Conservation (phyloP, 2,888 invertebrate genomes). For the Platycnemis pennipes region DNA sequence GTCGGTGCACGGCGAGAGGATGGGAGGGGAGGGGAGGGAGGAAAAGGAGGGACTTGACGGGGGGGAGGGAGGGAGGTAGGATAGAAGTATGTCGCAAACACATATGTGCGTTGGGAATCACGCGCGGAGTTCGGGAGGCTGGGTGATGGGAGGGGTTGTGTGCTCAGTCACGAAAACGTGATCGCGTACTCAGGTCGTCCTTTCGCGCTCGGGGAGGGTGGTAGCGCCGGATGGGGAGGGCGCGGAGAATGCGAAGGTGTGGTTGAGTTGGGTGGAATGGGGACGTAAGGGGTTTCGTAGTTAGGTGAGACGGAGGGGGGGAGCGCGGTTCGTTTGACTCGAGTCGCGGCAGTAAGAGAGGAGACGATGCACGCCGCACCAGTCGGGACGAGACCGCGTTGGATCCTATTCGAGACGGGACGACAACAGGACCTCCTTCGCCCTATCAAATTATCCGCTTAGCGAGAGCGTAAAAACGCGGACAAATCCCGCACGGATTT, state of each 20-base stretch:
- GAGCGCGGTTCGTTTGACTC: not conserved
- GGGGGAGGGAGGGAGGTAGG: not conserved
- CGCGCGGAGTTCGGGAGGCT: too few species aligned
- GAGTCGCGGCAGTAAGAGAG: not conserved
- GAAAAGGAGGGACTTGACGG: not conserved
- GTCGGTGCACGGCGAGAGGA: conserved; percentile 47
- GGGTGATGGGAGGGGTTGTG: too few species aligned
- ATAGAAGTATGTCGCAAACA: not conserved
- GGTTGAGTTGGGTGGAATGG: not conserved
- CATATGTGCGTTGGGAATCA: not conserved
- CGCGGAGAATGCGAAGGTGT: not conserved
- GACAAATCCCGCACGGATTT: too few species aligned
- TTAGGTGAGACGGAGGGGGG: too few species aligned
- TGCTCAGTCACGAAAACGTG: not conserved
- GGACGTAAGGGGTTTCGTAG: not conserved
- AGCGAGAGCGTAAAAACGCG: too few species aligned
- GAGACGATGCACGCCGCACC: not conserved
- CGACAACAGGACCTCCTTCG: too few species aligned
- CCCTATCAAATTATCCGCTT: too few species aligned
- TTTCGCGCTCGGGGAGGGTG: not conserved
- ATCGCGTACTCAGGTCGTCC: not conserved
- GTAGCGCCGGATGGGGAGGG: not conserved
- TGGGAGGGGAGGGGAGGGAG: not conserved
- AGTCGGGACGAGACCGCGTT: not conserved
- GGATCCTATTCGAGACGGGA: too few species aligned